Evolutionary conservation across 1,140 invertebrate genomes (phyloP), one percentile per base, ranked within the genome.

Genomic region (Drosophila kanapiae): DNA sequence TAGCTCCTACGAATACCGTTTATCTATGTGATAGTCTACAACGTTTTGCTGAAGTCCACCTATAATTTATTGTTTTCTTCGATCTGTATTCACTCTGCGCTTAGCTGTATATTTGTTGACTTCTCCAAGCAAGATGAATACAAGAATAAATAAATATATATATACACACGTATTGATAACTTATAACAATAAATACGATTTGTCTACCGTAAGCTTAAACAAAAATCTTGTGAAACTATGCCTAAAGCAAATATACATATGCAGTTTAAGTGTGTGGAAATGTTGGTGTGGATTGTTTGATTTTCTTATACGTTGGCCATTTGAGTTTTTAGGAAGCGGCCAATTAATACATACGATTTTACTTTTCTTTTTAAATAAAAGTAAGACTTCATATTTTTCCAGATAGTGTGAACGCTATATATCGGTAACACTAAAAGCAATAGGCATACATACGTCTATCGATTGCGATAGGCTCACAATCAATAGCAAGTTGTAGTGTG

Each of bases 21-120:
- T 78, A 61, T 87, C 75, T 86, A 88, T 87, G 85, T 87, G 85
- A 88, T 88, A 87, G 84, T 84, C 65, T 81, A 84, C 63, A 60
- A 75, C 56, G 13, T 63, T 76, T 86, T 86, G 79, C 82, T 86
- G 83, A 86, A 86, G 59, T 68, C 85, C 33, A 59, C 56, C 77
- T 79, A 38, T 85, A 63, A 58, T 78, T 72, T 72, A 72, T 71
- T 71, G 35, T 69, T 42, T 70, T 45, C 5, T 29, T 56, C 8
- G 11, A 38, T 18, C n/a, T 29, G 43, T 70, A 72, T 60, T 72
- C 67, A 42, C 53, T 31, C 37, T 72, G 53, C 69, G 67, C 69
- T 72, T 72, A 51, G 45, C 53, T 72, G 49, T 71, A 71, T 71
- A 42, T 59, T 72, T 72, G 69, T 72, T 72, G 67, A 72, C 69